Evolutionary conservation across 2,888 invertebrate species (phyloP).

Genomic region (Perithous albicinctus): DNA sequence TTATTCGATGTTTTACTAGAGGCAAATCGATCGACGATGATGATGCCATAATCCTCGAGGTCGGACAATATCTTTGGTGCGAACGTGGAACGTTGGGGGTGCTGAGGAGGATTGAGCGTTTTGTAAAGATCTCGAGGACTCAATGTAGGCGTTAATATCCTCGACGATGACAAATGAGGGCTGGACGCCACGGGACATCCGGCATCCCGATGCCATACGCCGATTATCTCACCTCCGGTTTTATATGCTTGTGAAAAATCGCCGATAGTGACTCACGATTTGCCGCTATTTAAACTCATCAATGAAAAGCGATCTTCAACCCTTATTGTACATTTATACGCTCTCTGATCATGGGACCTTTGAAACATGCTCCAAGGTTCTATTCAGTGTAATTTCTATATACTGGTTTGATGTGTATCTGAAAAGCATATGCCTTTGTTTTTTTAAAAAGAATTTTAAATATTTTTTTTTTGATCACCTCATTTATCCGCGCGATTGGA

Average conservation of each 20-base stretch:
- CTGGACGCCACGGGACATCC: conserved; percentile 74
- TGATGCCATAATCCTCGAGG: conserved; percentile 58
- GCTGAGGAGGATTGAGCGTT: conserved; percentile 65
- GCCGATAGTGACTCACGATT: conserved; percentile 64
- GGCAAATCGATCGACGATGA: conserved; percentile 70
- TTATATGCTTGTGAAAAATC: conserved; percentile 70
- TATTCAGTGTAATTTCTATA: background rate
- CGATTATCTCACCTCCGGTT: conserved; percentile 75
- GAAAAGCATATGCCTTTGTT: too few relatives aligned
- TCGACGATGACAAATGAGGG: conserved; percentile 78
- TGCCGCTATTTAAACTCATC: conserved; percentile 14
- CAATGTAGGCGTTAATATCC: conserved; percentile 79
- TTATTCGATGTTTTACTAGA: conserved; percentile 37
- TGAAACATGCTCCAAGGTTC: background rate
- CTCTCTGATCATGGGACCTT: background rate
- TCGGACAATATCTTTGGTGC: conserved; percentile 50
- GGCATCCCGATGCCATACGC: conserved; percentile 71
- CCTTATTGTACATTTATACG: background rate
- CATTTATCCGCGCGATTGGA: too few relatives aligned
- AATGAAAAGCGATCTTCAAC: conserved; percentile 25
- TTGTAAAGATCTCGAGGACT: conserved; percentile 75
- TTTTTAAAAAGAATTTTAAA: too few relatives aligned
- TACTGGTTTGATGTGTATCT: too few relatives aligned
- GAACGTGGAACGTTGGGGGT: conserved; percentile 33
- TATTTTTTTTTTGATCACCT: too few relatives aligned